Conservation (phyloP, 2,113 vertebrate genomes). For the Gnathonemus echidnorhynchus region DNA sequence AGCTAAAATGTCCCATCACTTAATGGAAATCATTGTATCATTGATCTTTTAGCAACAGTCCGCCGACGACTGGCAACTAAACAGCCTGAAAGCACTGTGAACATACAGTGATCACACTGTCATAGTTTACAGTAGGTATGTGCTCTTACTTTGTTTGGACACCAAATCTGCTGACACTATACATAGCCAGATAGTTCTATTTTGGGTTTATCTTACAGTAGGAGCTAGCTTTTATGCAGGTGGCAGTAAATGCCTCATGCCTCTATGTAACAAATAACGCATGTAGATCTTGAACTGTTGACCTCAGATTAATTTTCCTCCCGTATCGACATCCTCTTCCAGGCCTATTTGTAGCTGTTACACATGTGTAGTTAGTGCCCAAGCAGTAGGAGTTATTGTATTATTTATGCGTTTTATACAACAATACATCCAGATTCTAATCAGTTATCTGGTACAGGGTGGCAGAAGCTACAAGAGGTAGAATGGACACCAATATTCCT, state of each 20-base stretch:
- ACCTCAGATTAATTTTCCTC: background rate
- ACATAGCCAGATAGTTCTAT: background rate
- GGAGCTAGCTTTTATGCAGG: background rate
- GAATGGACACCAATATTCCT: background rate
- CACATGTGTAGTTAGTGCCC: background rate
- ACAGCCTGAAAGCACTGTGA: background rate
- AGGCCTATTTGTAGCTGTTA: background rate
- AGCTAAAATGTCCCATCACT: background rate
- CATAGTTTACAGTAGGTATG: background rate
- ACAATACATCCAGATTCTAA: background rate
- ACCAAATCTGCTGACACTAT: background rate
- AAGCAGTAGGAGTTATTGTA: background rate
- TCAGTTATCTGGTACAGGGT: background rate
- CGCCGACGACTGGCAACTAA: background rate
- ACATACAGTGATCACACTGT: background rate
- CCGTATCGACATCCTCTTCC: background rate
- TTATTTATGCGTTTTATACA: background rate
- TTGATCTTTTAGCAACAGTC: background rate
- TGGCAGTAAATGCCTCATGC: background rate
- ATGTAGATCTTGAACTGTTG: background rate
- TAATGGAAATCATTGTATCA: background rate
- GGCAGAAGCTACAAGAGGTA: background rate
- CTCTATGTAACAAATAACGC: background rate
- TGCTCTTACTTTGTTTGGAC: background rate
- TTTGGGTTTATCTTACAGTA: background rate